Base-by-base conservation (phyloP, 2,113 vertebrate species). In the Illadopsis cleaveri region DNA sequence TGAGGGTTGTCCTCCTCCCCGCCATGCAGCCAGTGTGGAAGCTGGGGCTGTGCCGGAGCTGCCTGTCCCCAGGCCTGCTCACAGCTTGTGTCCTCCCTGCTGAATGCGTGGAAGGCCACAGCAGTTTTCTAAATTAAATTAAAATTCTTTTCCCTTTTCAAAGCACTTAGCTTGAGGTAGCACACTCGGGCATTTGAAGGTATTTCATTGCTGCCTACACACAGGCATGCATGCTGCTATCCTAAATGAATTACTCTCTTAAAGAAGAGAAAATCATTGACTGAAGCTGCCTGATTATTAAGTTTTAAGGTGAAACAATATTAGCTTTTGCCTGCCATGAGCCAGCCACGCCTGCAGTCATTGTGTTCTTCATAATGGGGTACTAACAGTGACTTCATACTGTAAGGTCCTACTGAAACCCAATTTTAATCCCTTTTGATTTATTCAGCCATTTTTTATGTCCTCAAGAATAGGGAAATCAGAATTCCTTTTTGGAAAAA, bases 101-200 rank as follows among this genome's bases (percentile, higher is more conserved):
- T 12, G 27, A 23, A 44, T 0, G 19, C 0, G 0, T 71, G 58
- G 42, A 57, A 88, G 48, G 65, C 76, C 71, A 86, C 2, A 4
- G 64, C 64, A 21, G 56, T 42, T 90, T 66, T 75, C 87, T 75
- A 93, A 96, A 96, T 96, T 86, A 84, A 97, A 97, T 95, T 81
- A 90, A 90, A 95, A 80, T 68, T 78, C 42, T 78, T 90, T 91
- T 86, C 27, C 86, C 82, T 82, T 95, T 96, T 92, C 79, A 94
- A 89, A 81, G 37, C 86, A 78, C 92, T 77, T 95, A 86, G 96
- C 90, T 31, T 89, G 93, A 94, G 80, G 72, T 50, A 90, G 88
- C 90, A 71, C 80, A 42, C 15, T 20, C 56, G 86, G 86, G 82
- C 85, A 65, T 69, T 94, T 78, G 2, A 33, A 92, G 94, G 14